Evolutionary conservation across 2,888 invertebrate species (phyloP).

Genomic region (Callimorpha dominula): DNA sequence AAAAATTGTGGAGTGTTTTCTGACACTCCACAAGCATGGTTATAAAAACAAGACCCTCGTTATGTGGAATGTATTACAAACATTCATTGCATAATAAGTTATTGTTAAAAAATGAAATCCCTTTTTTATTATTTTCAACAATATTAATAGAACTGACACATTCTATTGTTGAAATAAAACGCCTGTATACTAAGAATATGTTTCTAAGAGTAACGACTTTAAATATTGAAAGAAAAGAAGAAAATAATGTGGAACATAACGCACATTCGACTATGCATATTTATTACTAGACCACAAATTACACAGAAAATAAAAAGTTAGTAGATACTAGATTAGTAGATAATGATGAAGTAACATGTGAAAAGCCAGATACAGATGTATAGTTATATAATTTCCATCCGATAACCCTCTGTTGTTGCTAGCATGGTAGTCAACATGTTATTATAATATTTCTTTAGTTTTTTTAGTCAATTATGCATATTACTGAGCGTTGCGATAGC

Average conservation of each 20-base stretch:
- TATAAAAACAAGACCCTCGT: not conserved
- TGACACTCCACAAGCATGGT: too few species aligned
- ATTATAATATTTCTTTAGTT: too few species aligned
- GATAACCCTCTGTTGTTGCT: too few species aligned
- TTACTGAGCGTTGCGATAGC: not conserved
- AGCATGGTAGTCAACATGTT: too few species aligned
- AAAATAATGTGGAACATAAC: not conserved
- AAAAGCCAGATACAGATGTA: too few species aligned
- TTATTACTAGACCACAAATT: not conserved
- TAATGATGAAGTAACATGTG: too few species aligned
- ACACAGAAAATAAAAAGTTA: too few species aligned
- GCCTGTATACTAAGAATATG: too few species aligned
- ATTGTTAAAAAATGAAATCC: not conserved
- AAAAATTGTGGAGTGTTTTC: too few species aligned
- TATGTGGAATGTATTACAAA: not conserved
- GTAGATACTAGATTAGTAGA: too few species aligned
- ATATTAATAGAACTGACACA: not conserved
- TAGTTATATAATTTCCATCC: too few species aligned
- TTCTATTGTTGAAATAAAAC: not conserved
- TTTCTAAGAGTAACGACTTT: not conserved
- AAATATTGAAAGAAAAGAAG: not conserved
- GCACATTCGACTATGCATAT: not conserved
- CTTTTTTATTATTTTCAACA: not conserved
- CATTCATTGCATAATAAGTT: not conserved
- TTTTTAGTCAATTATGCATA: not conserved